Evolutionary conservation across 1,140 invertebrate genomes (phyloP), one percentile per base, ranked within the genome.

Genomic region (Spodoptera litura): DNA sequence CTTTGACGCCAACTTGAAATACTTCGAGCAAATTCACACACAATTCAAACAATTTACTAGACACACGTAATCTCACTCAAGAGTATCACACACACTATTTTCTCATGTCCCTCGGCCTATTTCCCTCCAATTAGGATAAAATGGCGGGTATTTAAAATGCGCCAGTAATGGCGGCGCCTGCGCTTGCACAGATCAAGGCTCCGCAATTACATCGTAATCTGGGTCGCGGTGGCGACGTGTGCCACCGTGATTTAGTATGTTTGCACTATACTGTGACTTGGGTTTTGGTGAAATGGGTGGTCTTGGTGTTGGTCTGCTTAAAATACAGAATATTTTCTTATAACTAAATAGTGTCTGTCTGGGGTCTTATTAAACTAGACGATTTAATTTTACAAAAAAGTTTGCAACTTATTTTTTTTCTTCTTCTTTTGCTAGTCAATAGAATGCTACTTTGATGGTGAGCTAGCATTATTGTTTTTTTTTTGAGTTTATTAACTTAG

Each of bases 121-220:
- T 64, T 71, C 55, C 72, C 64, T 58, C 49, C 76, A 81, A 81
- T 81, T 81, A 81, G 71, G 68, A 70, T 56, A 62, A 59, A 61
- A 76, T 74, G 61, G 62, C 59, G 62, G 70, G 52, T 78, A 71
- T 81, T 81, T 78, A 68, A 78, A 80, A 81, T 74, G 80, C 75
- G 59, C 53, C 15, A 35, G 6, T 81, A 81, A 81, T 81, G 62
- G 61, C 72, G 64, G 80, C 80, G 81, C 75, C 62, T 31, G 79
- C 56, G 79, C 55, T 51, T n/a, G 81, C 71, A 72, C 78, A 75
- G 56, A 80, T 73, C 78, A 77, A 80, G 74, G 79, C 58, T 76
- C 51, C 5, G 74, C 74, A 80, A 80, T 80, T 80, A 80, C 58
- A 38, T 49, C 66, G 78, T 71, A 72, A 80, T 80, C 66, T 80